Conservation (phyloP, 2,888 invertebrate genomes). For the Andricus curvator region DNA sequence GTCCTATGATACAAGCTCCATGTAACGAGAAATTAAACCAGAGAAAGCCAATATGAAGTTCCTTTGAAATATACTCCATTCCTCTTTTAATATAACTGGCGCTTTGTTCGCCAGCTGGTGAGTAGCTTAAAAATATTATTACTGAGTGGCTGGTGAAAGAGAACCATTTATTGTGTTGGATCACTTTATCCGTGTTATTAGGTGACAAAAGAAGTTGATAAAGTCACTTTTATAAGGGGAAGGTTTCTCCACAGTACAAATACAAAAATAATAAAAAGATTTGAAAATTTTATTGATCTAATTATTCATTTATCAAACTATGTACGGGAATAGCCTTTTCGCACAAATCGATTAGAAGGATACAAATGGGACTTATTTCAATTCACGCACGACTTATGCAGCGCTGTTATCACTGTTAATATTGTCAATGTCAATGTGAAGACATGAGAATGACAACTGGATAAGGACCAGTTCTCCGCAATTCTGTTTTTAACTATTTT, state of each 20-base stretch:
- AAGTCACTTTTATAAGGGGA: constrained; percentile 6
- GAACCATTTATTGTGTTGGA: constrained; percentile 9
- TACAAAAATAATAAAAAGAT: not conserved
- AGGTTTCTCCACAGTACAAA: not conserved
- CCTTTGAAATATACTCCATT: not conserved
- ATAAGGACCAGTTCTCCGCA: too few relatives aligned
- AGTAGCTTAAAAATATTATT: constrained; percentile 23
- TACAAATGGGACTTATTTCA: too few relatives aligned
- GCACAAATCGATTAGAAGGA: too few relatives aligned
- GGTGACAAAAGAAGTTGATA: constrained; percentile 3
- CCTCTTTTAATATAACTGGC: constrained; percentile 4
- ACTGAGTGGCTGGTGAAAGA: constrained; percentile 5
- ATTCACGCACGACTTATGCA: too few relatives aligned
- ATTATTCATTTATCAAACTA: too few relatives aligned
- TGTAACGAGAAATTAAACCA: not conserved
- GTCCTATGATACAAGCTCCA: not conserved
- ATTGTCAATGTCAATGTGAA: too few relatives aligned
- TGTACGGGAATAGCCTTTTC: too few relatives aligned
- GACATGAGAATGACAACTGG: too few relatives aligned
- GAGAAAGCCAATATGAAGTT: not conserved
- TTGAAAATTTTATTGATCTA: not conserved
- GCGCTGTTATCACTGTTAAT: too few relatives aligned
- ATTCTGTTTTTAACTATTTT: too few relatives aligned
- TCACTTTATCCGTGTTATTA: constrained; percentile 19
- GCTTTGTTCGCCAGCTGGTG: constrained; percentile 21